These are phyloP conservation scores for Paracanthobrama guichenoti DNA, from an alignment of 2,113 vertebrate genomes.

Conservation along the genomic window DNA sequence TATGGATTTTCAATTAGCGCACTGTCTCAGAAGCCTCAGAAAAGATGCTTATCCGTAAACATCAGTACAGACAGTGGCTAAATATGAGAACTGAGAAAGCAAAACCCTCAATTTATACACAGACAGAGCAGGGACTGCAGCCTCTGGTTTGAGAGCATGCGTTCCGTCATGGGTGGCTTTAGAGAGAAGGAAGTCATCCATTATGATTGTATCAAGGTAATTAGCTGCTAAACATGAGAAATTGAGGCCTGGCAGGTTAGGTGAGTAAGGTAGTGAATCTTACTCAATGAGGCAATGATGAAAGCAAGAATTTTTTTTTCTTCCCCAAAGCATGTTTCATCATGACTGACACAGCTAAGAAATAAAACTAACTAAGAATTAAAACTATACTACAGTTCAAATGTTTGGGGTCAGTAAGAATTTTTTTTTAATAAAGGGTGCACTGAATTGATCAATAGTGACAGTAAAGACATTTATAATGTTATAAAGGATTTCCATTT, in stretches of 20 bases:
- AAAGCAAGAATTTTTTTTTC: not conserved
- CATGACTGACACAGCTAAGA: not conserved
- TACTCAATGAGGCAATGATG: not conserved
- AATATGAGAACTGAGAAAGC: constrained; percentile 35
- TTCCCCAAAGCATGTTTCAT: not conserved
- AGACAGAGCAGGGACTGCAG: not conserved
- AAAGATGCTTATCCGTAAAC: constrained; percentile 41
- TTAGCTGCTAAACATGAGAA: constrained; percentile 23
- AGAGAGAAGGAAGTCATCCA: constrained; percentile 26
- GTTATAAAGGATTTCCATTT: not conserved
- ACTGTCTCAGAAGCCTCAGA: constrained; percentile 42
- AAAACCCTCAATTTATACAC: constrained; percentile 6
- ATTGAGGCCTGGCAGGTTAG: not conserved
- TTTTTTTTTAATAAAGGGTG: not conserved
- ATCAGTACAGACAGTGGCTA: constrained; percentile 18
- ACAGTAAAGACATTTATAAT: too few species aligned
- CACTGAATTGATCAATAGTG: not conserved
- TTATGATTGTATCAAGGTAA: not conserved
- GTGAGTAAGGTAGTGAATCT: not conserved
- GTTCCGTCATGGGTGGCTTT: not conserved
- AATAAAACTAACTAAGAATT: not conserved
- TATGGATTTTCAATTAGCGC: constrained; percentile 55
- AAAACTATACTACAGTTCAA: not conserved
- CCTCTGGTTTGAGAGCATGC: not conserved
- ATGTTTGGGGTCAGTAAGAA: not conserved